A percentile compares a stretch with the other conserved stretches of the same genome.
Evolutionary conservation across 2,113 vertebrate species (phyloP).

Genomic region (Sebastes fasciatus): DNA sequence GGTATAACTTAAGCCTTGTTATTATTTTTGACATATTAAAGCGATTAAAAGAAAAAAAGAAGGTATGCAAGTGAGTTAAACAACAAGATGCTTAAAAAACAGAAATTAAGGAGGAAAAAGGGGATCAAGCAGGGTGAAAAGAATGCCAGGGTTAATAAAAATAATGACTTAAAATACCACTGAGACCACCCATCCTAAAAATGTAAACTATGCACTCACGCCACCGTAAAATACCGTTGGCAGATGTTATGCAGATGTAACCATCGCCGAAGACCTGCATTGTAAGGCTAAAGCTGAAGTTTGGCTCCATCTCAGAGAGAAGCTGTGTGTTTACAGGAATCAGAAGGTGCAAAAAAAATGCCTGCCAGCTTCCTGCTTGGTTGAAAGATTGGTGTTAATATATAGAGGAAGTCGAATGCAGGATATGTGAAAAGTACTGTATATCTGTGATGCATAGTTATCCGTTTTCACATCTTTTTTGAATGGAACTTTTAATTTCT

Average conservation of each 20-base stretch:
- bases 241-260: slow-evolving; percentile 79
- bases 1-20: slow-evolving; percentile 2
- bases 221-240: slow-evolving; percentile 64
- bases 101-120: slow-evolving; percentile 49
- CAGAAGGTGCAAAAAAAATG: slow-evolving; percentile 21
- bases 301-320: slow-evolving; percentile 28
- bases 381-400: background rate
- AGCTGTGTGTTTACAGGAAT: slow-evolving; percentile 48
- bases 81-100: slow-evolving; percentile 49
- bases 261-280: slow-evolving; percentile 41
- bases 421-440: background rate
- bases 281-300: slow-evolving; percentile 20
- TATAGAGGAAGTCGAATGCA: background rate
- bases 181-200: slow-evolving; percentile 74
- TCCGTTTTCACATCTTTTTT: background rate
- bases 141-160: slow-evolving; percentile 76
- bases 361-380: slow-evolving; percentile 5
- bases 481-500: background rate
- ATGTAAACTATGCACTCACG: slow-evolving; percentile 69
- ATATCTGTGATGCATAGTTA: background rate
- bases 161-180: slow-evolving; percentile 71
- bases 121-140: slow-evolving; percentile 60
- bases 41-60: slow-evolving; percentile 47
- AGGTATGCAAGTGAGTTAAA: slow-evolving; percentile 24
- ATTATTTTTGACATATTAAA: slow-evolving; percentile 40